A percentile compares a stretch with the other conserved stretches of the same genome.
Conservation (phyloP, 2,113 vertebrate genomes). For the Gasterosteus aculeatus region DNA sequence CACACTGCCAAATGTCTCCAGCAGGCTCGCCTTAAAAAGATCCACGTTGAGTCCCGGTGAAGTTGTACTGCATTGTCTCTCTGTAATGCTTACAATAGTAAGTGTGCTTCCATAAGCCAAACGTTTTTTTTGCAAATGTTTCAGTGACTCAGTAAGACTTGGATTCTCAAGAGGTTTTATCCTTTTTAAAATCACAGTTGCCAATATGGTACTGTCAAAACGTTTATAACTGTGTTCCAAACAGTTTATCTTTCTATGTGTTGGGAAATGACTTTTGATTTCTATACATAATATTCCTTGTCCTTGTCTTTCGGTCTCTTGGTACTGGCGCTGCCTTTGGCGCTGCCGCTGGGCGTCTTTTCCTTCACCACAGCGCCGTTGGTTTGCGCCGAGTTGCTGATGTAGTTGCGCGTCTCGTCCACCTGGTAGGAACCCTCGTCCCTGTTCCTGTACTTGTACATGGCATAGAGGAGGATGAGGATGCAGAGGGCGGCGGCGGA, state of each 20-base stretch:
- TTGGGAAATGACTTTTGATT: slow-evolving; percentile 70
- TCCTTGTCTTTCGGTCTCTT: slow-evolving; percentile 99
- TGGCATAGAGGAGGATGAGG: slow-evolving; percentile 99
- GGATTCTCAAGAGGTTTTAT: slow-evolving; percentile 76
- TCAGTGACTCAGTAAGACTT: slow-evolving; percentile 78
- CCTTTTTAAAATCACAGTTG: slow-evolving; percentile 84
- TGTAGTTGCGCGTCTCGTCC: slow-evolving; percentile 99
- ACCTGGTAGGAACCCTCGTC: slow-evolving; percentile 99
- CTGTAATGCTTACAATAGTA: slow-evolving; percentile 76
- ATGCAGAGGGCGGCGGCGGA: slow-evolving; percentile 98
- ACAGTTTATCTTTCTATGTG: slow-evolving; percentile 64
- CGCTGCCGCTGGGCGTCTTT: slow-evolving; percentile 87
- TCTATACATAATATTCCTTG: slow-evolving; percentile 99
- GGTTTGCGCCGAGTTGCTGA: slow-evolving; percentile 99
- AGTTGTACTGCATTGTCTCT: slow-evolving; percentile 69
- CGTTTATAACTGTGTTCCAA: slow-evolving; percentile 67
- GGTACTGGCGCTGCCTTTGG: slow-evolving; percentile 87
- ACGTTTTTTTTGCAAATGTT: slow-evolving; percentile 80
- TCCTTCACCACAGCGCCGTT: slow-evolving; percentile 96
- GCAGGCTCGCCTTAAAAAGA: slow-evolving; percentile 67
- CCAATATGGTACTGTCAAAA: slow-evolving; percentile 82
- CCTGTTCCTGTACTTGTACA: slow-evolving; percentile 99
- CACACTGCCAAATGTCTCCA: slow-evolving; percentile 85
- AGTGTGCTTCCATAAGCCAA: slow-evolving; percentile 88
- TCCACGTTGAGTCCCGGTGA: slow-evolving; percentile 67